phyloP scores from a whole-genome alignment of 2,113 vertebrate genomes.

The Hiodon tergisus region DNA sequence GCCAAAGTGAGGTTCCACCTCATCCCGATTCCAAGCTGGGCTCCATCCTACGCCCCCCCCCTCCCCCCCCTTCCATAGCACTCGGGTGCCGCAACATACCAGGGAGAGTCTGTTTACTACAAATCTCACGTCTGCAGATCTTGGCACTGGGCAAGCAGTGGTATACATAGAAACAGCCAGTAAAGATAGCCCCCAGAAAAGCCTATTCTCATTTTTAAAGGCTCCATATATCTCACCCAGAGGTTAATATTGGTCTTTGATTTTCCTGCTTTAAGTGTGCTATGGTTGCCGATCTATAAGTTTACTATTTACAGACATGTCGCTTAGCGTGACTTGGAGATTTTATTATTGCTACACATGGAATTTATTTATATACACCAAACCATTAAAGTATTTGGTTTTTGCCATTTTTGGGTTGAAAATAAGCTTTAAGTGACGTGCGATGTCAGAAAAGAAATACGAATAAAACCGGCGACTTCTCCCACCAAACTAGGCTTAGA shows the following conservation, averaged over 20 bases:
- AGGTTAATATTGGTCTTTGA: conserved; percentile 51
- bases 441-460: background rate
- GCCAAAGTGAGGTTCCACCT: conserved; percentile 43
- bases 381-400: conserved; percentile 36
- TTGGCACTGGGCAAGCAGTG: conserved; percentile 37
- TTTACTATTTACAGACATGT: conserved; percentile 52
- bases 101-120: conserved; percentile 53
- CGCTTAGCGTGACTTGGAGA: conserved; percentile 50
- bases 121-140: conserved; percentile 35
- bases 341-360: conserved; percentile 47
- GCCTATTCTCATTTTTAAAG: conserved; percentile 43
- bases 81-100: conserved; percentile 25
- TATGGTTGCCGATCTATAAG: conserved; percentile 45
- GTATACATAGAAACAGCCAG: conserved; percentile 22
- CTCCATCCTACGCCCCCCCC: background rate
- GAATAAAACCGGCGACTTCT: conserved; percentile 21
- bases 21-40: conserved; percentile 21
- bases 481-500: too few species aligned
- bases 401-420: conserved; percentile 53
- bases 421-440: conserved; percentile 47
- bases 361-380: conserved; percentile 54
- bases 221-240: conserved; percentile 40
- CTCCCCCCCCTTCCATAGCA: conserved; percentile 37
- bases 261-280: conserved; percentile 39
- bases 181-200: conserved; percentile 47